Evolutionary conservation across 2,888 invertebrate genomes (phyloP), one percentile per base, ranked within the genome.

Genomic region (Athalia rosae): DNA sequence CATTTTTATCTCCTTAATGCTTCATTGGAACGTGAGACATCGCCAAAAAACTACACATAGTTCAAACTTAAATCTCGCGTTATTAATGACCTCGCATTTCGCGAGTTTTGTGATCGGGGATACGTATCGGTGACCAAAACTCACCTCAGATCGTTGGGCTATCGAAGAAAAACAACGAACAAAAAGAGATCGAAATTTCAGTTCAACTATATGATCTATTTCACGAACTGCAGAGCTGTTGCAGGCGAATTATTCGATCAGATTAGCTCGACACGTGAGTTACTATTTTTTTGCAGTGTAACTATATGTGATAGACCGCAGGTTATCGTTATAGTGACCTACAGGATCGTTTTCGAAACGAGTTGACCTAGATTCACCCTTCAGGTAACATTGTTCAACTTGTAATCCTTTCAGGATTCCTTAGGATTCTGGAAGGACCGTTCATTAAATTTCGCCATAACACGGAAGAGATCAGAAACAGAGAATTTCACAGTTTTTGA

Each of bases 401-500:
- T 67, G 67, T 67, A 50, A 67, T 67, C 67, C 53, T 53, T 3
- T 4, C 9, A 28, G 5, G 28, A 28, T 28, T 28, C 28, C 28
- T 28, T 28, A 28, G 28, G 28, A 28, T 28, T 28, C 28, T 28
- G 28, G 28, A 1, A 28, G 28, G 11, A 67, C 53, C n/a, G 41
- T 41, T n/a, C 53, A n/a, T n/a, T n/a, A 67, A 53, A 67, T 67
- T 67, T 53, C 45, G 28, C 11, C 50, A 50, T n/a, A 53, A 45
- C 67, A 28, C 15, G 15, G 50, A 41, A 53, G 67, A 45, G 15
- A 67, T 28, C 67, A 53, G 53, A 50, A 67, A 48, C 67, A 67
- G 67, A 53, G 67, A 67, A 50, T 50, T 67, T 28, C 28, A 28
- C 28, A 67, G 67, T 67, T 67, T 67, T 67, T 67, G 28, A 67